phyloP scores from a whole-genome alignment of 2,888 invertebrate genomes.

The Sinotaia quadrata region DNA sequence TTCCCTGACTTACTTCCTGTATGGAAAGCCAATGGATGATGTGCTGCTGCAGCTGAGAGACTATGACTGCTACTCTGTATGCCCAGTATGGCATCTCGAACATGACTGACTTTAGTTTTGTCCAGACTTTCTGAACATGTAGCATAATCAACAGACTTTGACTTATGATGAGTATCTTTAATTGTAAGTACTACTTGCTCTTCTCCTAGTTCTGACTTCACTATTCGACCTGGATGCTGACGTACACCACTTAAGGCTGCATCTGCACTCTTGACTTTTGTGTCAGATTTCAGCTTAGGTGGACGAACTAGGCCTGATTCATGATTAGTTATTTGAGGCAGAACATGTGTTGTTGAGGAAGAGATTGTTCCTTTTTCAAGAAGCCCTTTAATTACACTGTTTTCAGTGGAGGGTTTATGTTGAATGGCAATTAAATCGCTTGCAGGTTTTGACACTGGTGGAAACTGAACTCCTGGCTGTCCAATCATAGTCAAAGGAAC shows the following conservation, averaged over 20 bases:
- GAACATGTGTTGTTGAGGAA: constrained; percentile 4
- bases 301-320: not conserved
- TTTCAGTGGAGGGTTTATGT: constrained; percentile 75
- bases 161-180: constrained; percentile 22
- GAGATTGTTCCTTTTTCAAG: constrained; percentile 76
- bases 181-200: constrained; percentile 26
- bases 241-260: constrained; percentile 1
- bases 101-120: constrained; percentile 12
- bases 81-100: constrained; percentile 21
- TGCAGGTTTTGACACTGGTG: constrained; percentile 11
- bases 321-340: not conserved
- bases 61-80: not conserved
- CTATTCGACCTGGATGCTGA: not conserved
- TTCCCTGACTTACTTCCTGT: not conserved
- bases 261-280: constrained; percentile 23
- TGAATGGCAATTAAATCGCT: not conserved
- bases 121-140: constrained; percentile 11
- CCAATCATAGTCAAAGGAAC: constrained; percentile 31
- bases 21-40: not conserved
- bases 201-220: constrained; percentile 9
- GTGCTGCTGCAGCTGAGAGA: not conserved
- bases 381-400: constrained; percentile 81
- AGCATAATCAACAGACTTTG: constrained; percentile 14
- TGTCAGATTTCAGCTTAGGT: constrained; percentile 14
- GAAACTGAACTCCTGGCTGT: constrained; percentile 33